Evolutionary conservation across 2,113 vertebrate species (phyloP), one percentile per base, ranked within the genome.

Genomic region (Otus sunia): DNA sequence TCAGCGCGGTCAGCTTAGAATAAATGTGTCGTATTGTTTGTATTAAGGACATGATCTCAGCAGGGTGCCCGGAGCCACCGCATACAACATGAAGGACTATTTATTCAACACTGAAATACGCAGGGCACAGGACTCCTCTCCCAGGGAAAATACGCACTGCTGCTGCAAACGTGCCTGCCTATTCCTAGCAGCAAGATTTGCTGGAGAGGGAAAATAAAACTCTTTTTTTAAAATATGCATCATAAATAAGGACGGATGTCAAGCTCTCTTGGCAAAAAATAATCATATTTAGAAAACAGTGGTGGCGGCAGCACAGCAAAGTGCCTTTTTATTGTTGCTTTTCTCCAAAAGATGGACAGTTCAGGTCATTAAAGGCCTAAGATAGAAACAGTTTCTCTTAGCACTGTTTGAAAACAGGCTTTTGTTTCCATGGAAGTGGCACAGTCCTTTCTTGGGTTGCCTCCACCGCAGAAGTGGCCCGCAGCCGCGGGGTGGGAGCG

Each of bases 21-120:
- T 99, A 99, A 99, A 99, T 99, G 99, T 96, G 98, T 92, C 80
- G 97, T 97, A 99, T 99, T 99, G 99, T 99, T 97, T 98, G 98
- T 96, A 98, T 98, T 98, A 98, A 99, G 99, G 99, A 98, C 99
- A 99, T 98, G 99, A 98, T 98, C 99, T 97, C 99, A 99, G 99
- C 98, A 23, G 99, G 99, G 99, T 98, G 99, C 98, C 98, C 98
- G 96, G 98, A 99, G 99, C 97, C 98, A 97, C 97, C 39, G 97
- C 92, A 93, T 34, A 93, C 95, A 97, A 78, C 97, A 86, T 86
- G 55, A 68, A 95, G 97, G 91, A 92, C 97, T 98, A 97, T 98
- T 98, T 98, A 98, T 98, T 98, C 98, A 98, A 97, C 97, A 95
- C 98, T 97, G 96, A 85, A 97, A 97, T 89, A 96, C 92, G 25